phyloP scores from a whole-genome alignment of 2,797 vertebrate species.

The Poliocrania exsul region DNA sequence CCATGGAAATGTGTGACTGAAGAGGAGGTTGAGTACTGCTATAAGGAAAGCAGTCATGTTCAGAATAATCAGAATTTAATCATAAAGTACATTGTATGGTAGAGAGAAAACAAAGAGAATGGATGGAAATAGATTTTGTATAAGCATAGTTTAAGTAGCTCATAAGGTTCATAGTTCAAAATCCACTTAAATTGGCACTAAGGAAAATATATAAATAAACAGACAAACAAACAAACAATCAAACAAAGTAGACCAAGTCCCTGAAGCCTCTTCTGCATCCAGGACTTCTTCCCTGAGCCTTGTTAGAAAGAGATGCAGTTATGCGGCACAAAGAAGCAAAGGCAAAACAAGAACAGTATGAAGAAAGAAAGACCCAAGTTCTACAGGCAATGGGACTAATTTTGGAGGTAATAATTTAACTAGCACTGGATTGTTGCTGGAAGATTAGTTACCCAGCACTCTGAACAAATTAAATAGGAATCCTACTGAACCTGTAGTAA shows the following conservation, averaged over 20 bases:
- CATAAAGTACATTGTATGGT: neutral
- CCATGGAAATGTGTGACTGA: neutral
- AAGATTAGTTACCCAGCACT: neutral
- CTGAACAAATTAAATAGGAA: neutral
- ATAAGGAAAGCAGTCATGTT: neutral
- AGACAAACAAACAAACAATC: neutral
- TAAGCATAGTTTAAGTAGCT: neutral
- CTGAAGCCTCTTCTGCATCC: neutral
- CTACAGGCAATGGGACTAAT: neutral
- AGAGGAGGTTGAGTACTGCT: neutral
- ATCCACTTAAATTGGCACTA: neutral
- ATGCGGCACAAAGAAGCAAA: neutral
- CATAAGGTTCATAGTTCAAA: neutral
- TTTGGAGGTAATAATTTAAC: neutral
- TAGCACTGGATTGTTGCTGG: neutral
- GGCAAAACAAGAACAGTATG: neutral
- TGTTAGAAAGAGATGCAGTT: neutral
- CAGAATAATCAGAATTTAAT: neutral
- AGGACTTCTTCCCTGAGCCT: neutral
- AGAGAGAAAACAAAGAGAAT: neutral
- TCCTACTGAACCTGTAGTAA: neutral
- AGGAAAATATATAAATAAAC: neutral
- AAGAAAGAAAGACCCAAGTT: neutral
- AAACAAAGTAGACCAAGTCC: neutral
- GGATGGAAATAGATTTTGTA: neutral